Conservation (phyloP, 2,797 vertebrate genomes). For the Hephaestus fuliginosus region DNA sequence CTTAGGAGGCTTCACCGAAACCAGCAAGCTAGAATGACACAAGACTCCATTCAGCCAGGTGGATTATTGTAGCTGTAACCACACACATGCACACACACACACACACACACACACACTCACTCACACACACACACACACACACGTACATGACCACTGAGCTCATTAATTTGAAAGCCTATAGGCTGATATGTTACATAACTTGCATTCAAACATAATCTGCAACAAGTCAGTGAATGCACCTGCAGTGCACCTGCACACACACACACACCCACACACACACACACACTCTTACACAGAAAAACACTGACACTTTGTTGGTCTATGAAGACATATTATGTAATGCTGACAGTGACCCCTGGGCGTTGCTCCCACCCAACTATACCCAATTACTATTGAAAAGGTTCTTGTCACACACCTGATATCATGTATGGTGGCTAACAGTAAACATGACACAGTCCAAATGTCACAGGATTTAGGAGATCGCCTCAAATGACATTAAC, state of each 20-base stretch:
- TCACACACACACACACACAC: slow-evolving; percentile 2
- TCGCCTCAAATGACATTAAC: slow-evolving; percentile 10
- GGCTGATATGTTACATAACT: slow-evolving; percentile 36
- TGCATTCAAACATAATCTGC: slow-evolving; percentile 33
- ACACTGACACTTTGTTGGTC: slow-evolving; percentile 8
- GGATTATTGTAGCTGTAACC: background rate
- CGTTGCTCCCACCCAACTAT: slow-evolving; percentile 30
- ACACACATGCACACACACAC: slow-evolving; percentile 2
- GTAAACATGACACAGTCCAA: slow-evolving; percentile 35
- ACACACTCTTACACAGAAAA: slow-evolving; percentile 3
- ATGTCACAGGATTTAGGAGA: slow-evolving; percentile 31
- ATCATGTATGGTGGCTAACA: slow-evolving; percentile 40
- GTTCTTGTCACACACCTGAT: slow-evolving; percentile 19
- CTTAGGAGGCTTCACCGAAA: slow-evolving; percentile 83
- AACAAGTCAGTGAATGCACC: slow-evolving; percentile 18
- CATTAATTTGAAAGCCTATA: slow-evolving; percentile 30
- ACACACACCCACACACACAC: slow-evolving; percentile 5
- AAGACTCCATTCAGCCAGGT: slow-evolving; percentile 78
- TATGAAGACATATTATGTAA: slow-evolving; percentile 60
- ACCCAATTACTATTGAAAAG: slow-evolving; percentile 53
- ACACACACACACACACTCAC: slow-evolving; percentile 2
- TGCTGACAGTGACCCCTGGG: slow-evolving; percentile 42
- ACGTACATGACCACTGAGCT: background rate
- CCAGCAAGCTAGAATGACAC: slow-evolving; percentile 69
- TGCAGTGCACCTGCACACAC: background rate